These are phyloP conservation scores for Picus viridis DNA, from an alignment of 2,797 vertebrate species.

Conservation along the genomic window DNA sequence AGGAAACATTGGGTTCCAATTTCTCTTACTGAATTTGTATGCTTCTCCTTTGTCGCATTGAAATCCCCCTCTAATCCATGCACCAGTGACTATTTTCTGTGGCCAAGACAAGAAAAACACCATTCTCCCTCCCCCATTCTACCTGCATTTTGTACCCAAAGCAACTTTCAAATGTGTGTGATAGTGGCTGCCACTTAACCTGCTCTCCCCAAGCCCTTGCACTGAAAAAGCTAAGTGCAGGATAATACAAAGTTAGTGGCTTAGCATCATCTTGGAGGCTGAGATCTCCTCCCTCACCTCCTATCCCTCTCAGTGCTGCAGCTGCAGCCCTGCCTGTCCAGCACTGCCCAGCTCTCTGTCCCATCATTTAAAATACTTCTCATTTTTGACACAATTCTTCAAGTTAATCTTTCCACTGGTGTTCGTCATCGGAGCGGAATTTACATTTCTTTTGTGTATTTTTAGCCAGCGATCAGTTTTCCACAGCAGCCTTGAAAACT, in stretches of 20 bases:
- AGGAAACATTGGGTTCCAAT: background rate
- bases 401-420: slow-evolving; percentile 31
- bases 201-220: fast-evolving
- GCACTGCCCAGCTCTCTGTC: background rate
- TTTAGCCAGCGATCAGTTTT: slow-evolving; percentile 40
- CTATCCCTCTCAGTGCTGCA: background rate
- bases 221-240: background rate
- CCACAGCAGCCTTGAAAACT: slow-evolving; percentile 55
- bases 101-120: background rate
- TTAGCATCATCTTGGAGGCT: background rate
- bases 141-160: fast-evolving
- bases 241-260: background rate
- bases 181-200: background rate
- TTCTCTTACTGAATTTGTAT: background rate
- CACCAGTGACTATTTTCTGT: background rate
- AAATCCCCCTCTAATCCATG: background rate
- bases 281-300: background rate
- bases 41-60: background rate
- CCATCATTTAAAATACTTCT: slow-evolving; percentile 39
- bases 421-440: slow-evolving; percentile 45
- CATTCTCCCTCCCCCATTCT: fast-evolving
- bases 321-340: background rate
- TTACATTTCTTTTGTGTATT: slow-evolving; percentile 60
- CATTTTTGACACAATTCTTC: slow-evolving; percentile 51
- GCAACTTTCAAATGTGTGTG: background rate